Base-by-base conservation (phyloP, 1,140 invertebrate genomes). In the Drosophila murphyi region DNA sequence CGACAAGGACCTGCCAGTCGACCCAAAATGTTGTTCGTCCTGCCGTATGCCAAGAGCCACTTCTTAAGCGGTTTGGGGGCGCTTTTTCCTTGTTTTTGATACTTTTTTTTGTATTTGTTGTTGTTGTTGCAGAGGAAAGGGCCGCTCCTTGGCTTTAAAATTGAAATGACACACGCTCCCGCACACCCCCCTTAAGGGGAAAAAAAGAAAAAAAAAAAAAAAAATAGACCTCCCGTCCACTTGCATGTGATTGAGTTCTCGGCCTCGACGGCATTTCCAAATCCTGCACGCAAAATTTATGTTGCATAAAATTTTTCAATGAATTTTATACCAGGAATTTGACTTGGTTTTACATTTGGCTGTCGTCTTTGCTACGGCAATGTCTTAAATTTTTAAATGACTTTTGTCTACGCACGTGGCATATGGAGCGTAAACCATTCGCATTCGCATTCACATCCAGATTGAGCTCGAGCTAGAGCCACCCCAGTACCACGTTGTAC, bases 281-380 rank as follows among this genome's bases (percentile, higher is more conserved):
- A 88, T 88, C 83, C 83, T 88, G 76, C 72, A 88, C 83, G 80
- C 80, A 88, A 83, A 88, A 88, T 88, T 88, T 88, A 88, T 88
- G 83, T 88, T 88, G 83, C 83, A 88, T 88, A 88, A 88, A 89
- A 88, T 87, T 89, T 88, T 83, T 88, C 85, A 89, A 88, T 89
- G 83, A 89, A 88, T 88, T 88, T 88, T 83, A 89, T 80, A 75
- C 83, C 69, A 88, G 73, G 80, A 88, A 87, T 87, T 87, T 87
- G 80, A 69, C 83, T 88, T 87, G 83, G 76, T 76, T 80, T 79
- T 74, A 73, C 71, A 77, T 74, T 77, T 48, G 35, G 32, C 52
- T 29, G 12, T 52, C 55, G 54, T 7, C 51, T 57, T 43, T 50
- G 65, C 67, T 37, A 54, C 59, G 64, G 54, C 76, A 69, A 74